Percentiles rank a stretch among this genome's conserved stretches.
phyloP scores from a whole-genome alignment of 2,113 vertebrate species.

The Centropus bengalensis region DNA sequence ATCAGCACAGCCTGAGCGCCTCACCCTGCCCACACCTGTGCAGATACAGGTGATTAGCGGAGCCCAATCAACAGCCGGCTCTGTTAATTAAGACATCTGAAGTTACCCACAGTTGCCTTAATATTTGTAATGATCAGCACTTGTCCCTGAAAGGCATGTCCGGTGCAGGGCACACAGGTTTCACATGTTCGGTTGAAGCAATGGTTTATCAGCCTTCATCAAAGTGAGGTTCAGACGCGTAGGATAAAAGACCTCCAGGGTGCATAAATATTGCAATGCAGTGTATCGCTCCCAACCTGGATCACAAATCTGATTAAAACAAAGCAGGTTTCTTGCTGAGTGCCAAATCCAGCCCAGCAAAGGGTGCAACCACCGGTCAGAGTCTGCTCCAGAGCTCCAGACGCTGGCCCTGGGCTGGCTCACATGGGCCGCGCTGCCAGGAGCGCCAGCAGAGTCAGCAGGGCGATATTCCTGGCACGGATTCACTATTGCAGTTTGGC shows the following conservation, averaged over 20 bases:
- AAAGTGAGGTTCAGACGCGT: background rate
- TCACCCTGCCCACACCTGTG: background rate
- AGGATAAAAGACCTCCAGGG: background rate
- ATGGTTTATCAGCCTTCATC: background rate
- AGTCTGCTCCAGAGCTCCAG: fast-evolving
- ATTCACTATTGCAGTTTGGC: background rate
- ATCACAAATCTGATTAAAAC: background rate
- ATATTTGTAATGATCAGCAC: background rate
- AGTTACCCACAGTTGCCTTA: background rate
- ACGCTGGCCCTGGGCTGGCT: background rate
- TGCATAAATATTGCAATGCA: background rate
- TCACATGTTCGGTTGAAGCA: background rate
- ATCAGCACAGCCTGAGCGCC: background rate
- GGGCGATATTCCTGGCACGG: background rate
- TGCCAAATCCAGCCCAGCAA: fast-evolving
- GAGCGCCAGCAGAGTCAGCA: fast-evolving
- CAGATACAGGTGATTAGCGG: background rate
- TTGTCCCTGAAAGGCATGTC: background rate
- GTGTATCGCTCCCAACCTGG: background rate
- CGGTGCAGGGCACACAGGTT: background rate
- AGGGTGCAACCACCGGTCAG: background rate
- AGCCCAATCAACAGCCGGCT: background rate
- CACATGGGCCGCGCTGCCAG: fast-evolving
- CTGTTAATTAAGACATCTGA: background rate
- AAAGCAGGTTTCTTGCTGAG: background rate